These are phyloP conservation scores for Serrognathus titanus DNA, from an alignment of 2,888 invertebrate genomes.

Conservation along the genomic window DNA sequence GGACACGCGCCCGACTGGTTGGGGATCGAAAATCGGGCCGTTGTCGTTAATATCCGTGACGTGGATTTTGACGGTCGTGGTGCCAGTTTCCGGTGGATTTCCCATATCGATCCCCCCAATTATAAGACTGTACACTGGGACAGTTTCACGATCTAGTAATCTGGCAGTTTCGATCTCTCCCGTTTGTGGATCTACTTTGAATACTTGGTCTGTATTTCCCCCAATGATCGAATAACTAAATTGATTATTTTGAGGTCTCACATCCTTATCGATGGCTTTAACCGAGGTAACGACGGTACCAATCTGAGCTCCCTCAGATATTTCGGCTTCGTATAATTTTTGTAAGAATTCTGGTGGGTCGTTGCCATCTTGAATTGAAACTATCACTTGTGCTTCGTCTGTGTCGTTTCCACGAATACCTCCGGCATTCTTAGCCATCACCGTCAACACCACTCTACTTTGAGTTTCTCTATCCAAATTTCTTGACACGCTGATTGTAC, in stretches of 20 bases:
- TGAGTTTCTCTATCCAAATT: slow-evolving; percentile 84
- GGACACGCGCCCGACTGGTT: slow-evolving; percentile 71
- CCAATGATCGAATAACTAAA: slow-evolving; percentile 86
- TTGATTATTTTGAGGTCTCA: slow-evolving; percentile 85
- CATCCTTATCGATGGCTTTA: slow-evolving; percentile 87
- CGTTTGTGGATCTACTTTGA: slow-evolving; percentile 82
- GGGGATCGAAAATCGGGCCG: slow-evolving; percentile 77
- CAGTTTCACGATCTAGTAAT: slow-evolving; percentile 76
- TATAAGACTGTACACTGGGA: slow-evolving; percentile 69
- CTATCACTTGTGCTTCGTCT: slow-evolving; percentile 90
- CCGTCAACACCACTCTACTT: slow-evolving; percentile 83
- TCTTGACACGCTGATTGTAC: slow-evolving; percentile 78
- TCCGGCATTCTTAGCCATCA: slow-evolving; percentile 92
- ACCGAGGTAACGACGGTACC: slow-evolving; percentile 76
- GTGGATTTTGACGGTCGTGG: slow-evolving; percentile 75
- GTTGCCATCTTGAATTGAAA: slow-evolving; percentile 93
- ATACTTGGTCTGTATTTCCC: slow-evolving; percentile 78
- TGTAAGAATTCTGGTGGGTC: slow-evolving; percentile 92
- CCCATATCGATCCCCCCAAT: slow-evolving; percentile 89
- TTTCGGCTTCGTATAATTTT: slow-evolving; percentile 69
- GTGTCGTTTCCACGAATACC: slow-evolving; percentile 93
- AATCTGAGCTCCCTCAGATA: slow-evolving; percentile 74
- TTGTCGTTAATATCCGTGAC: slow-evolving; percentile 91
- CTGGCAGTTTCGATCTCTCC: slow-evolving; percentile 79
- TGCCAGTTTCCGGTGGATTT: slow-evolving; percentile 87